Evolutionary conservation across 2,113 vertebrate genomes (phyloP).

Genomic region (Scytalopus superciliaris): DNA sequence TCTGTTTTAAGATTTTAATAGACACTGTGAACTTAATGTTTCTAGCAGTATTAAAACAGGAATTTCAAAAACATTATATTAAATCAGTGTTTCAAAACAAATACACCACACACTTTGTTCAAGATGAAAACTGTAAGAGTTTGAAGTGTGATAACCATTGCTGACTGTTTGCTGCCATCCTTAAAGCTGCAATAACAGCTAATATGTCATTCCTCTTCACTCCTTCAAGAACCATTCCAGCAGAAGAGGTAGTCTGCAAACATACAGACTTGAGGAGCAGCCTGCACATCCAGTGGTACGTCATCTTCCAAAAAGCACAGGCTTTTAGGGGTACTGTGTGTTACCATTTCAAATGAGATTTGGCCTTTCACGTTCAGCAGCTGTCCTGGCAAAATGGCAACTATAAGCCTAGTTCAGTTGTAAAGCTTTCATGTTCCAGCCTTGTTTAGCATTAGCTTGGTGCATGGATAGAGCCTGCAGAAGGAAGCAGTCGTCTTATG

Average conservation of each 20-base stretch:
- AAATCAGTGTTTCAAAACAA: background rate
- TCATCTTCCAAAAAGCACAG: background rate
- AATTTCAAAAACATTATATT: background rate
- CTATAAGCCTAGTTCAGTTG: background rate
- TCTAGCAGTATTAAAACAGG: background rate
- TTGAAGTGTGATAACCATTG: background rate
- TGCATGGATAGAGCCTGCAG: background rate
- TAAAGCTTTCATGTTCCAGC: background rate
- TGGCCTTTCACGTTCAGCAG: background rate
- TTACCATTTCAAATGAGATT: background rate
- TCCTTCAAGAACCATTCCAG: slow-evolving; percentile 82
- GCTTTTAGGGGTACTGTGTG: background rate
- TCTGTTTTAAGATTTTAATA: background rate
- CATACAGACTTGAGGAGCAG: slow-evolving; percentile 82
- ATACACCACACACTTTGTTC: background rate
- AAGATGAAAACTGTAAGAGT: background rate
- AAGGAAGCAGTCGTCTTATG: background rate
- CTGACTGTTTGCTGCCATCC: background rate
- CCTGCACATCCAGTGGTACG: slow-evolving; percentile 88
- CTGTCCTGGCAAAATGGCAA: background rate
- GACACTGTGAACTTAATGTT: background rate
- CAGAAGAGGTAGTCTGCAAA: slow-evolving; percentile 82
- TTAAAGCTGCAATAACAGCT: background rate
- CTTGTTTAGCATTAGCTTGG: background rate
- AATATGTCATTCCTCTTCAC: background rate